Percentiles rank a stretch among this genome's conserved stretches.
These are phyloP conservation scores for Geotrypetes seraphini DNA, from an alignment of 2,797 vertebrate genomes.

Conservation along the genomic window DNA sequence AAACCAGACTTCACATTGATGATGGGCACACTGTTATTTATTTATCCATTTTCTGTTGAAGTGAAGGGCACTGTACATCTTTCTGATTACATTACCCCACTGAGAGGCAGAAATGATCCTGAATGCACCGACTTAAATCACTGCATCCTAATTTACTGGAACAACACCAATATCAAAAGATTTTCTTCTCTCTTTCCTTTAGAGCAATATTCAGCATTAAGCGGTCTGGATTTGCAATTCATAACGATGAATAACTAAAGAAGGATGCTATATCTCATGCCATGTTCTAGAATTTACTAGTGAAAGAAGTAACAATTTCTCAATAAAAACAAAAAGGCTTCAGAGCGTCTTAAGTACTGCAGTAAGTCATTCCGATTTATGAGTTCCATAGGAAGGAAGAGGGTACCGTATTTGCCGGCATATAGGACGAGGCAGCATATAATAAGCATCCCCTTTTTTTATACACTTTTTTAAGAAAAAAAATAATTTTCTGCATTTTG, in stretches of 20 bases:
- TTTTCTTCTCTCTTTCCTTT: slow-evolving; percentile 20
- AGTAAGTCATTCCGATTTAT: neutral
- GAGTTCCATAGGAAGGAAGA: neutral
- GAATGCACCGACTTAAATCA: slow-evolving; percentile 31
- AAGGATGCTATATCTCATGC: neutral
- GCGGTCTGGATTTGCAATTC: slow-evolving; percentile 26
- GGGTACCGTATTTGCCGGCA: too few relatives aligned
- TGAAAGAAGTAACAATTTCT: slow-evolving; percentile 3
- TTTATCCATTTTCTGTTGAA: slow-evolving; percentile 20
- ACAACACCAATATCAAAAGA: slow-evolving; percentile 33
- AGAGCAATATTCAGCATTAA: slow-evolving; percentile 24
- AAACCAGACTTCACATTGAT: slow-evolving; percentile 16
- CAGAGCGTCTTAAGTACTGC: neutral
- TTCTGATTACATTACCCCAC: slow-evolving; percentile 29
- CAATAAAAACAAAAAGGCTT: slow-evolving; percentile 1
- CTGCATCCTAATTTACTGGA: slow-evolving; percentile 34
- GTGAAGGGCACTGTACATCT: slow-evolving; percentile 16
- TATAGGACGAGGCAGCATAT: too few relatives aligned
- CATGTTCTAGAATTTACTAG: slow-evolving; percentile 1
- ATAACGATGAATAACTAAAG: slow-evolving; percentile 28
- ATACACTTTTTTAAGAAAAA: too few relatives aligned
- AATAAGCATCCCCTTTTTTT: too few relatives aligned
- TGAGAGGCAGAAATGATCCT: slow-evolving; percentile 43
- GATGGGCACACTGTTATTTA: slow-evolving; percentile 5
- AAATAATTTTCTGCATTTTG: too few relatives aligned